Evolutionary conservation across 2,888 invertebrate genomes (phyloP).

Genomic region (Entomobrya proxima): DNA sequence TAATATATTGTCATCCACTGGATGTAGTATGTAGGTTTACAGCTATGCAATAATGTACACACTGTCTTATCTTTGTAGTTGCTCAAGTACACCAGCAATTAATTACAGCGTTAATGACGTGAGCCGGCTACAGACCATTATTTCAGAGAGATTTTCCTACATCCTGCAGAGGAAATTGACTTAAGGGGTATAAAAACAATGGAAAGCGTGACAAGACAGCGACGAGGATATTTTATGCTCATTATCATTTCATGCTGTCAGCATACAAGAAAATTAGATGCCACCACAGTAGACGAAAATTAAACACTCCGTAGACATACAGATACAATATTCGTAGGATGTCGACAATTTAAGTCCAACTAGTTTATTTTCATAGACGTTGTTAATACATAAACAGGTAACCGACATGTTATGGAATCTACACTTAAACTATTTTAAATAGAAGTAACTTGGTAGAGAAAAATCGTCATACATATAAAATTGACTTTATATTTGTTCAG

Average conservation of each 20-base stretch:
- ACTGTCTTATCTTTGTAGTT: slow-evolving; percentile 21
- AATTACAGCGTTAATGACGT: slow-evolving; percentile 50
- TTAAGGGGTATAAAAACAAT: not conserved
- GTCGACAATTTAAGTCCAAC: not conserved
- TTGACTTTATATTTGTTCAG: too few relatives aligned
- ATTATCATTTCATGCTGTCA: not conserved
- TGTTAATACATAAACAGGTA: not conserved
- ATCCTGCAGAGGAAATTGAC: not conserved
- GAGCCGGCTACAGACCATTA: slow-evolving; percentile 6
- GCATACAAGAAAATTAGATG: not conserved
- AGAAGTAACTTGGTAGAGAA: not conserved
- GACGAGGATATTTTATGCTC: too few relatives aligned
- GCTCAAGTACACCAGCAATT: slow-evolving; percentile 47
- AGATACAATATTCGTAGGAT: not conserved
- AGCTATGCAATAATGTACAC: not conserved
- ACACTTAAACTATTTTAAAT: not conserved
- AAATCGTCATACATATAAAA: not conserved
- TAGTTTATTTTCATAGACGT: not conserved
- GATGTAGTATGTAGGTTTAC: not conserved
- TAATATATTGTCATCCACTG: too few relatives aligned
- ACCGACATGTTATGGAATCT: not conserved
- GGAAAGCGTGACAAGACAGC: not conserved
- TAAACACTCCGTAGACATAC: too few relatives aligned
- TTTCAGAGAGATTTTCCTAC: not conserved
- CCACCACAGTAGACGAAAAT: too few relatives aligned